Percentiles rank a stretch among this genome's conserved stretches.
Evolutionary conservation across 2,113 vertebrate genomes (phyloP).

Genomic region (Peromyscus californicus): DNA sequence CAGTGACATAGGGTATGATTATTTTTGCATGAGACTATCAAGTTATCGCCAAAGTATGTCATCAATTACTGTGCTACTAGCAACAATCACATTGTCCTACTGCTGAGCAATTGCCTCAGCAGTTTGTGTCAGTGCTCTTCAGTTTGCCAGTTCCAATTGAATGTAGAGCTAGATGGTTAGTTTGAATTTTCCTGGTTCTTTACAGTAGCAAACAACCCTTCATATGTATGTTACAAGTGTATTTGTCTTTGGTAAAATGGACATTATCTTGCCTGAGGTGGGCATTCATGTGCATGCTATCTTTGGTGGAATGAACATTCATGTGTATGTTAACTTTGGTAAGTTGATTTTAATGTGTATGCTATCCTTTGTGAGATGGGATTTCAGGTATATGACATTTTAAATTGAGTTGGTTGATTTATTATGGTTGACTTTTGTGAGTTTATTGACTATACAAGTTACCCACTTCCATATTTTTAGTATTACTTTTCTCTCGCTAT

Average conservation of each 20-base stretch:
- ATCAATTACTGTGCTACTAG: too few relatives aligned
- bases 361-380: neutral
- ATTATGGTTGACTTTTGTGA: neutral
- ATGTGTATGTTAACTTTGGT: neutral
- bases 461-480: neutral
- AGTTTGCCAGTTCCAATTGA: neutral
- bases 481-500: neutral
- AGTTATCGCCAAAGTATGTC: neutral
- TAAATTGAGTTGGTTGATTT: neutral
- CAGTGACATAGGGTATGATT: neutral
- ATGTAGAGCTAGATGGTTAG: neutral
- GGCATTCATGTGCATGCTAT: neutral
- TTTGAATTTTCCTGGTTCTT: neutral
- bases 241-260: neutral
- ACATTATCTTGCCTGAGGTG: neutral
- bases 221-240: neutral
- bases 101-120: neutral
- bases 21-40: neutral
- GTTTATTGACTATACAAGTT: neutral
- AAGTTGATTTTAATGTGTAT: neutral
- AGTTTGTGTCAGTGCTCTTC: neutral
- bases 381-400: neutral
- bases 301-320: neutral
- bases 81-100: neutral
- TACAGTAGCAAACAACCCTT: too few relatives aligned